phyloP scores from a whole-genome alignment of 2,797 vertebrate species.

The Otus scops region DNA sequence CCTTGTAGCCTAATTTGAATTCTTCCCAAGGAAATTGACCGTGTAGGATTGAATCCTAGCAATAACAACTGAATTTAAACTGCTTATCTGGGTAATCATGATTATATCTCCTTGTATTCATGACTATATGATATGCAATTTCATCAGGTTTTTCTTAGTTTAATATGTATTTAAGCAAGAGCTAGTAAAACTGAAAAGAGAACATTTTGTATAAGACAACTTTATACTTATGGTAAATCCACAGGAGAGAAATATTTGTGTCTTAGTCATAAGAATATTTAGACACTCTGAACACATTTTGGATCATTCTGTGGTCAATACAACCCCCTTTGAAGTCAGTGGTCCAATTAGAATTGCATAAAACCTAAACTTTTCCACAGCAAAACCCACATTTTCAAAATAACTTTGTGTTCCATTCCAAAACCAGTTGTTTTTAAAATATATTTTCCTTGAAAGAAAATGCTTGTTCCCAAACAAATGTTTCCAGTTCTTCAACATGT shows the following conservation, averaged over 20 bases:
- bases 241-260: neutral
- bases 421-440: neutral
- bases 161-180: neutral
- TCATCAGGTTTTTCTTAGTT: neutral
- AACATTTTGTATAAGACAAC: neutral
- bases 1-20: neutral
- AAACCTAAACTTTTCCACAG: neutral
- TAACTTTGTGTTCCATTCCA: neutral
- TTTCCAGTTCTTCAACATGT: neutral
- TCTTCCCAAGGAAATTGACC: neutral
- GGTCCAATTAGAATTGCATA: neutral
- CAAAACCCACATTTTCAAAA: neutral
- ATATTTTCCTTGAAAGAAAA: neutral
- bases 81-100: neutral
- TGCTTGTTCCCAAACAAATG: neutral
- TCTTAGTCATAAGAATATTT: neutral
- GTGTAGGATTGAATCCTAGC: neutral
- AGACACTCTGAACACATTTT: neutral
- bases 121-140: neutral
- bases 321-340: neutral
- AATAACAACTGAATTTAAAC: neutral
- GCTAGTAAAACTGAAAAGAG: neutral
- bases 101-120: neutral
- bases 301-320: neutral
- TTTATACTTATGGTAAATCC: neutral